Evolutionary conservation across 2,797 vertebrate species (phyloP), one percentile per base, ranked within the genome.

Genomic region (Mormyrus hasselquistii): DNA sequence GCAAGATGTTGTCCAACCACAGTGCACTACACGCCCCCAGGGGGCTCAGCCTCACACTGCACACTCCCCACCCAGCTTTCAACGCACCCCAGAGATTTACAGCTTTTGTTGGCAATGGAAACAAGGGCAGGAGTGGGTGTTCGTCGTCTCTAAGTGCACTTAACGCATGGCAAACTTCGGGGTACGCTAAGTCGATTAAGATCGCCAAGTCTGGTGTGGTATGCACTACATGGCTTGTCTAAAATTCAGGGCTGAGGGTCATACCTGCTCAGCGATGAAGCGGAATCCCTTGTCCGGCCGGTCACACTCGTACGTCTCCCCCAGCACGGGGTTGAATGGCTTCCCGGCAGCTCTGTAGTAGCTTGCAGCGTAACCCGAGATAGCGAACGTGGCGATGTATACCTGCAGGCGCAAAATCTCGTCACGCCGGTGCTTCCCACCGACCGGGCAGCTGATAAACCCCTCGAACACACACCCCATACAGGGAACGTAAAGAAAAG

Each of bases 321-420:
- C 99, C 76, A 99, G 95, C 86, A 99, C 95, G 0, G 99, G 99
- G 92, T 99, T 99, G 92, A 99, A 99, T 34, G 99, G 99, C 90
- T 99, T 99, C 91, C 98, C 98, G 84, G 97, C 98, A 2, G 98
- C 98, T 92, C 99, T 94, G 95, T 97, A 98, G 94, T 97, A 98
- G 95, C 97, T 99, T 89, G 98, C 97, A 0, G 98, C 97, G 47
- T 99, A 99, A 0, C 97, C 97, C 0, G 99, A 99, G 52, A 98
- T 95, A 1, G 98, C 97, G 89, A 99, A 99, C 0, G 98, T 97
- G 76, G 99, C 97, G 69, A 99, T 95, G 62, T 98, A 99, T 8
- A 98, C 97, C 99, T 99, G 85, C 52, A 52, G 92, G 90, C 5
- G 12, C 29, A 59, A 50, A 76, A 90, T 55, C 34, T 89, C 41